Evolutionary conservation across 2,113 vertebrate genomes (phyloP), one percentile per base, ranked within the genome.

Genomic region (Semicossyphus pulcher): DNA sequence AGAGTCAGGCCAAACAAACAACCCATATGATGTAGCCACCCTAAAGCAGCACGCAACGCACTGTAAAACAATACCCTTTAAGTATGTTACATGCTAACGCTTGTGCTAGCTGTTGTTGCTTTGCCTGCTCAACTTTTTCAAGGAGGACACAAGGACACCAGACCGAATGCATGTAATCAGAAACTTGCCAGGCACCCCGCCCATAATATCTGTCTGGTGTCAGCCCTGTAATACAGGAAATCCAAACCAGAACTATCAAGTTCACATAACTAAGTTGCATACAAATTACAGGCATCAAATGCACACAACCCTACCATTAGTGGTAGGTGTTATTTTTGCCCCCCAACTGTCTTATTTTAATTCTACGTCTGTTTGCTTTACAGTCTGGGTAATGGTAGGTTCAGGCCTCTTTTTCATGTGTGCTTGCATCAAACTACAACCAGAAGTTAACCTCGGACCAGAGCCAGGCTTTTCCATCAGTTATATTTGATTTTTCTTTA

Each of bases 271-370:
- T 74, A 74, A 80, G 71, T 62, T 75, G 49, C 82, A 57, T 80
- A 70, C 80, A 92, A 92, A 94, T 94, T 93, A 93, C 80, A 94
- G 93, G 75, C 89, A 91, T 76, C 82, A 62, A 78, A 71, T 67
- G 49, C 59, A 64, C 62, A 41, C 77, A 86, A 88, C 81, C 92
- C 89, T 79, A 44, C 77, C 45, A 92, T 91, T 92, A 88, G 90
- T 70, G 90, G 92, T 86, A 83, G 86, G 79, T 89, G 86, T 86
- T 88, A 89, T 91, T 92, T 89, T 83, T 80, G 56, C 84, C 78
- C 75, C 88, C 72, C 54, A 37, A 62, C 77, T 59, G 75, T 82
- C 78, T 84, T 86, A 88, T 91, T 90, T 86, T 90, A 88, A 91
- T 92, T 86, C 74, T 83, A 89, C 57, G 86, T 87, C 80, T 81